Conservation (phyloP, 2,113 vertebrate genomes). For the human (Homo sapiens) region DNA sequence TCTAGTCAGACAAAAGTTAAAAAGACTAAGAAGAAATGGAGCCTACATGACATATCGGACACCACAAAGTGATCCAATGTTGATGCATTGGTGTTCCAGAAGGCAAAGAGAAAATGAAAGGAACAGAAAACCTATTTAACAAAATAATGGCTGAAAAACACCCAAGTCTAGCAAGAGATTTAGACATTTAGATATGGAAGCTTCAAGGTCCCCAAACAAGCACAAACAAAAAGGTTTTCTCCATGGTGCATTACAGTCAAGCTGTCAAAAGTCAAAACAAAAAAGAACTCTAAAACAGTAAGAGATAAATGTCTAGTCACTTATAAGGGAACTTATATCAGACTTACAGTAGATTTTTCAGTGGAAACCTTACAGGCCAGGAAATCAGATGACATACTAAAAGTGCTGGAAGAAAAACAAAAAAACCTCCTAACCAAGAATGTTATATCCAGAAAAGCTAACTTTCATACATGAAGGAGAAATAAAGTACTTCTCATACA, state of each 20-base stretch:
- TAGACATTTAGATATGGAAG: neutral
- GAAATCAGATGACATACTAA: neutral
- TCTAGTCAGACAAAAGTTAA: neutral
- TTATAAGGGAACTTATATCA: neutral
- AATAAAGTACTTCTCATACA: neutral
- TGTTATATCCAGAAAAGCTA: neutral
- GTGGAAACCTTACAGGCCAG: neutral
- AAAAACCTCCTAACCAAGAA: neutral
- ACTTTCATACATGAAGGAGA: neutral
- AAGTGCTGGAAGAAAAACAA: neutral
- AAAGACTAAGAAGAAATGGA: neutral
- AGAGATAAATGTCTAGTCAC: neutral
- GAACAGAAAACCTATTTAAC: neutral
- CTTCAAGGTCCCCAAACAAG: neutral
- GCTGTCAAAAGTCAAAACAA: neutral
- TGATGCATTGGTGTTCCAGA: neutral
- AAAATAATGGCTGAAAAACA: neutral
- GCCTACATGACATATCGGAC: neutral
- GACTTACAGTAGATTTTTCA: neutral
- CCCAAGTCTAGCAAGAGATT: neutral
- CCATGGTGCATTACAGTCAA: neutral
- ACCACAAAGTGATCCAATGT: neutral
- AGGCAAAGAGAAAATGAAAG: neutral
- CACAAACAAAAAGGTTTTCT: neutral
- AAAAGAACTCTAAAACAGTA: neutral